phyloP scores from a whole-genome alignment of 2,113 vertebrate species.

The Rhabdornis inornatus region DNA sequence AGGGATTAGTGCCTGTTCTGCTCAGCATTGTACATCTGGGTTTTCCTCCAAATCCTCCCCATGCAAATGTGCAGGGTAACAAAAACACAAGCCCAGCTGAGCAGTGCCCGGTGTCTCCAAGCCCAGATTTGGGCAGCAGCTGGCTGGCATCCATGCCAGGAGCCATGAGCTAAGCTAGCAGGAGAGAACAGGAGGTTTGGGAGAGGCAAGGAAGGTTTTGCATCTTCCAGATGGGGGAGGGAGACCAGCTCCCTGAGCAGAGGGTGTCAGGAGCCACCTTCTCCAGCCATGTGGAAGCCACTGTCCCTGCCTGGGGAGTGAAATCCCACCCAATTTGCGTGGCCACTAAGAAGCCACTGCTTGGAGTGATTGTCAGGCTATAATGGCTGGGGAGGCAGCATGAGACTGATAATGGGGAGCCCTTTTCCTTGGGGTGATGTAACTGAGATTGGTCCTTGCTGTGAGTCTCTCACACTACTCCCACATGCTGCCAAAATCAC shows the following conservation, averaged over 20 bases:
- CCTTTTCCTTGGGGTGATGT: background rate
- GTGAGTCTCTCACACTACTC: accelerated
- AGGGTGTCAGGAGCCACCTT: background rate
- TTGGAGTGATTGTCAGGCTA: background rate
- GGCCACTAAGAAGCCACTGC: background rate
- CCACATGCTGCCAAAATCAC: background rate
- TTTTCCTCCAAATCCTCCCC: conserved; percentile 43
- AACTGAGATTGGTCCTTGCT: background rate
- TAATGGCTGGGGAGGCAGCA: background rate
- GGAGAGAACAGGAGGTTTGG: background rate
- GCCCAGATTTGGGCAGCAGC: conserved; percentile 33
- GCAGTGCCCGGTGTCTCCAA: background rate
- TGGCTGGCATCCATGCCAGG: background rate
- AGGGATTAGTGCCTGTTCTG: background rate
- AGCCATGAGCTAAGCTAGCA: conserved; percentile 16
- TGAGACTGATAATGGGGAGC: accelerated
- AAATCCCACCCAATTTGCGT: background rate
- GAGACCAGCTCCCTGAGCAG: background rate
- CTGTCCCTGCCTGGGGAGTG: background rate
- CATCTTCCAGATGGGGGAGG: background rate
- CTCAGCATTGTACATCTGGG: background rate
- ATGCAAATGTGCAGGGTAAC: conserved; percentile 1
- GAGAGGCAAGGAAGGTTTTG: background rate
- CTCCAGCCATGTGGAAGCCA: background rate
- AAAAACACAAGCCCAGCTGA: conserved; percentile 33